These are phyloP conservation scores for Dendroctonus ponderosae DNA, from an alignment of 1,140 invertebrate genomes.

Conservation along the genomic window DNA sequence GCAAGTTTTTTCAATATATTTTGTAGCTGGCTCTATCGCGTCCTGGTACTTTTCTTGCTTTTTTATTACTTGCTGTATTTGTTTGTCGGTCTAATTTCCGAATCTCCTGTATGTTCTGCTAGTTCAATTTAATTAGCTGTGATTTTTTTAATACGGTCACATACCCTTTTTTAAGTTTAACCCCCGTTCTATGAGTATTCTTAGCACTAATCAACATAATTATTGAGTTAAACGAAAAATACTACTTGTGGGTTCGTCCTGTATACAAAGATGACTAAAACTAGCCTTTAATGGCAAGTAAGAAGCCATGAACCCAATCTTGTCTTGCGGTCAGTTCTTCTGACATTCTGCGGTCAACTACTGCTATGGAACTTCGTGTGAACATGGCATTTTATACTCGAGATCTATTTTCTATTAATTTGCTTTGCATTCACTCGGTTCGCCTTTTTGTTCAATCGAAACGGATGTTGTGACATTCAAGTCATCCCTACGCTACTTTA, in stretches of 20 bases:
- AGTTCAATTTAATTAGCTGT: no score
- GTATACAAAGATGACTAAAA: slow-evolving; percentile 12
- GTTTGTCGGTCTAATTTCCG: no score
- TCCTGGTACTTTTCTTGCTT: no score
- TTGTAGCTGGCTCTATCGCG: no score
- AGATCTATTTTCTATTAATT: slow-evolving; percentile 12
- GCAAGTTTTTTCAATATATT: no score
- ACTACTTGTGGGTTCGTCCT: neutral
- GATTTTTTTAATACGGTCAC: no score
- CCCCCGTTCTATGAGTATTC: no score
- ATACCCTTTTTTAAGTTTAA: no score
- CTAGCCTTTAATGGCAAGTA: slow-evolving; percentile 4
- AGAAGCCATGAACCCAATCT: slow-evolving; percentile 25
- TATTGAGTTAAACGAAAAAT: neutral
- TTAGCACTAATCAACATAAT: no score
- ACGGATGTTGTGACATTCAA: neutral
- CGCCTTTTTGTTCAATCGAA: neutral
- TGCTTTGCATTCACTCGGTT: neutral
- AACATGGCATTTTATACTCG: slow-evolving; percentile 9
- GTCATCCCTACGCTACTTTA: no score
- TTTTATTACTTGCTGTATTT: no score
- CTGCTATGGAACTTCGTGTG: slow-evolving; percentile 21
- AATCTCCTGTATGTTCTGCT: no score
- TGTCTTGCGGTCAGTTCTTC: slow-evolving; percentile 26
- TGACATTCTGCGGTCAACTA: slow-evolving; percentile 27